Percentiles rank a stretch among this genome's conserved stretches.
Evolutionary conservation across 2,888 invertebrate species (phyloP).

Genomic region (Plusia festucae): DNA sequence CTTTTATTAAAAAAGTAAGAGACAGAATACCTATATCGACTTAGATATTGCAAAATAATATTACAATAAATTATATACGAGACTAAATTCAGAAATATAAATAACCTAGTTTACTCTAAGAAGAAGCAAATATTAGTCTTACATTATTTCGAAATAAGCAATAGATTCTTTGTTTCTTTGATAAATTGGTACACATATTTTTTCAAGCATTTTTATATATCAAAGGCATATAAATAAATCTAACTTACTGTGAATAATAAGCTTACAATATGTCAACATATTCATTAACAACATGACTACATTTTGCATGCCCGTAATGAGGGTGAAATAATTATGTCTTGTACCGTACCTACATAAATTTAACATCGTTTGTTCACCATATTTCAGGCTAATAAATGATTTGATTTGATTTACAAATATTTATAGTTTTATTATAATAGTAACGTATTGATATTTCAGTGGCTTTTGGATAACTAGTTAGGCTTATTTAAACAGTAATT

Average conservation of each 20-base stretch:
- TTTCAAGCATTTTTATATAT: neutral
- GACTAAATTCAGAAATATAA: neutral
- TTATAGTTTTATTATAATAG: too few relatives aligned
- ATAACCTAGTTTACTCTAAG: neutral
- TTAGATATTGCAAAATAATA: neutral
- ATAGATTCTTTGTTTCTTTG: neutral
- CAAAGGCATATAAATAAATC: neutral
- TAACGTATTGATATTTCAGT: neutral
- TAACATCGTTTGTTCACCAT: too few relatives aligned
- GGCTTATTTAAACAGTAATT: too few relatives aligned
- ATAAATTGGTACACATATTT: constrained; percentile 1
- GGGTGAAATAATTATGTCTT: too few relatives aligned
- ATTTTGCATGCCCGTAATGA: too few relatives aligned
- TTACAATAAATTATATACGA: neutral
- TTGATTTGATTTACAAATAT: too few relatives aligned
- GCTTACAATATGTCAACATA: too few relatives aligned
- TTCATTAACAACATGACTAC: too few relatives aligned
- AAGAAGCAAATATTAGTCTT: constrained; percentile 4
- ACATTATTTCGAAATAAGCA: constrained; percentile 1
- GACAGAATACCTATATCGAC: neutral
- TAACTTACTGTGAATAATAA: neutral
- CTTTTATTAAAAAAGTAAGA: too few relatives aligned
- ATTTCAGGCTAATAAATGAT: too few relatives aligned
- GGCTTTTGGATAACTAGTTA: too few relatives aligned
- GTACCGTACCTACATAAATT: too few relatives aligned